These are phyloP conservation scores for Chaetodon auriga DNA, from an alignment of 2,113 vertebrate genomes.

Conservation along the genomic window DNA sequence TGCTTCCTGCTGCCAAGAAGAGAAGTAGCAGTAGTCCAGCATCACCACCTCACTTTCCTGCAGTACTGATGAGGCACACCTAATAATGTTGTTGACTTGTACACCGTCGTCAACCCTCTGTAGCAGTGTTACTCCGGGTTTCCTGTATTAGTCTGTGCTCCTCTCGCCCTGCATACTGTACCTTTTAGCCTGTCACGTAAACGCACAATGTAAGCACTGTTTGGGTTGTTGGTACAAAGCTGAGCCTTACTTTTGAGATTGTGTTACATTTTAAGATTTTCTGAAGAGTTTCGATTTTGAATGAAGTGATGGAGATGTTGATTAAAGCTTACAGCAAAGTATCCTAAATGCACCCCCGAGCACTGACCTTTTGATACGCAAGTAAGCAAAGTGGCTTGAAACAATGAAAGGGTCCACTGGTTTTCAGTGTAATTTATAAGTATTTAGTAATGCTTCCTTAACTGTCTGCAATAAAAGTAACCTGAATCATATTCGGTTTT, in stretches of 20 bases:
- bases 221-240: conserved; percentile 45
- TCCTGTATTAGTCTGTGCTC: conserved; percentile 31
- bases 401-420: conserved; percentile 33
- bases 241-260: conserved; percentile 64
- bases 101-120: conserved; percentile 11
- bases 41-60: conserved; percentile 33
- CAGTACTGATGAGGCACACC: conserved; percentile 20
- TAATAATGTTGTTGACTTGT: conserved; percentile 10
- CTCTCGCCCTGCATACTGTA: conserved; percentile 26
- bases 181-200: conserved; percentile 74
- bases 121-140: conserved; percentile 47
- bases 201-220: conserved; percentile 75
- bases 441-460: conserved; percentile 48
- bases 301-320: conserved; percentile 13
- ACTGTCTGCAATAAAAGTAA: conserved; percentile 63
- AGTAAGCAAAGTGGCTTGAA: conserved; percentile 32
- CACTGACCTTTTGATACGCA: conserved; percentile 46
- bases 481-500: not conserved
- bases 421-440: conserved; percentile 44
- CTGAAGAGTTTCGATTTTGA: conserved; percentile 2
- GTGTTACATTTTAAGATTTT: conserved; percentile 8
- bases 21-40: conserved; percentile 14
- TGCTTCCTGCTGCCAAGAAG: conserved; percentile 18
- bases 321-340: conserved; percentile 8
- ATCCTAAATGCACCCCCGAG: conserved; percentile 10